Conservation (phyloP, 2,888 invertebrate species). For the Eudemis profundana region DNA sequence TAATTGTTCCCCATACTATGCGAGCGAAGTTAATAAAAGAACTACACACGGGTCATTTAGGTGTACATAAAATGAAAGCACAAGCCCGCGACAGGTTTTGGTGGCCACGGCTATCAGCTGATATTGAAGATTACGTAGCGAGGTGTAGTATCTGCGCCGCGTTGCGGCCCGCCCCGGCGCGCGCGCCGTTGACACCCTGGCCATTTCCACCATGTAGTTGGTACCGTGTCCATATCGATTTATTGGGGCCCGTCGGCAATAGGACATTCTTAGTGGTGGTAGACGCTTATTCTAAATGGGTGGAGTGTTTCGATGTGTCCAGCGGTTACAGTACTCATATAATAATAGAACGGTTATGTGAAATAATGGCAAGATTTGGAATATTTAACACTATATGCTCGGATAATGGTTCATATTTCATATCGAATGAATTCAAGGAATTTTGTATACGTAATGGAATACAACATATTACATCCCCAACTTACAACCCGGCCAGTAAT, state of each 20-base stretch:
- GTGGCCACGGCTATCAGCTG: neutral
- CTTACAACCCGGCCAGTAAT: slow-evolving; percentile 47
- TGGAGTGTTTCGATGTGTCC: neutral
- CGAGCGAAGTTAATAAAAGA: no score
- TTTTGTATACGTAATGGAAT: slow-evolving; percentile 47
- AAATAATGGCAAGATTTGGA: slow-evolving; percentile 41
- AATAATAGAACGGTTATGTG: slow-evolving; percentile 41
- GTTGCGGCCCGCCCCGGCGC: slow-evolving; percentile 2
- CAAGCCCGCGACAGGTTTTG: no score
- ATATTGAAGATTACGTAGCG: neutral
- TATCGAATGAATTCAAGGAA: slow-evolving; percentile 39
- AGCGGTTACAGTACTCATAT: neutral
- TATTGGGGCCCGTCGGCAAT: neutral
- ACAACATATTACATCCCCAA: slow-evolving; percentile 42
- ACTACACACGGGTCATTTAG: no score
- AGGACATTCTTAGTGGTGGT: neutral
- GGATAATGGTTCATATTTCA: slow-evolving; percentile 45
- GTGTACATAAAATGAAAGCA: no score
- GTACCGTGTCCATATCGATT: slow-evolving; percentile 3
- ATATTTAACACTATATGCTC: slow-evolving; percentile 23
- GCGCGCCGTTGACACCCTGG: slow-evolving; percentile 1
- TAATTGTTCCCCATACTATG: no score
- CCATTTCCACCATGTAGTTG: neutral
- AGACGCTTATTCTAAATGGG: neutral
- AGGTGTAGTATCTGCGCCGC: neutral